These are phyloP conservation scores for Channa striata DNA, from an alignment of 2,797 vertebrate species.

Conservation along the genomic window DNA sequence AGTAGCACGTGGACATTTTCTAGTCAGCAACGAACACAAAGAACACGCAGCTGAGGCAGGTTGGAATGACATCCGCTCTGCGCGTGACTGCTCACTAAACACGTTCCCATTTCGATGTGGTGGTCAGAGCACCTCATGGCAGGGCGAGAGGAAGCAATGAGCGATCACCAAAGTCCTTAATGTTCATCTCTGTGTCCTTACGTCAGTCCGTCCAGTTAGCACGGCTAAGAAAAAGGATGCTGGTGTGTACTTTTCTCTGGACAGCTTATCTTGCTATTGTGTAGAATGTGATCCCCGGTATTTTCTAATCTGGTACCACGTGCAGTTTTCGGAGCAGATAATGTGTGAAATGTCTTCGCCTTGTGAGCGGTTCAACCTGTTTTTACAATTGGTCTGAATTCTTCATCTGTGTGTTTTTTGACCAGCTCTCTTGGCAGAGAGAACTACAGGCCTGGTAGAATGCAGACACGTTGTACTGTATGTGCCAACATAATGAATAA, in stretches of 20 bases:
- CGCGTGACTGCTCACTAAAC: background rate
- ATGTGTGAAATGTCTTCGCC: conserved; percentile 18
- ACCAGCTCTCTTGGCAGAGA: conserved; percentile 30
- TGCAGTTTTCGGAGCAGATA: conserved; percentile 15
- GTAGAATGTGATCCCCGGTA: background rate
- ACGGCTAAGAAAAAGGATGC: conserved; percentile 1
- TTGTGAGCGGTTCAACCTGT: conserved; percentile 1
- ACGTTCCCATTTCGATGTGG: too few relatives aligned
- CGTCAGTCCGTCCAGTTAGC: too few relatives aligned
- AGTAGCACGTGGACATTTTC: background rate
- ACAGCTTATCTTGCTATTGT: background rate
- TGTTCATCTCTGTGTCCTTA: too few relatives aligned
- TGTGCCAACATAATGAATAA: conserved; percentile 51
- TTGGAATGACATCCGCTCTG: background rate
- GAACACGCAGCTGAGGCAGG: background rate
- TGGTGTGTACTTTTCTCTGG: background rate
- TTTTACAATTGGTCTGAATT: conserved; percentile 11
- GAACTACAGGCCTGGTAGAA: conserved; percentile 27
- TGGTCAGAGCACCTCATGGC: too few relatives aligned
- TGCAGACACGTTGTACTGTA: background rate
- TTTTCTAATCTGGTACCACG: background rate
- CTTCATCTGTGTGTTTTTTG: conserved; percentile 8
- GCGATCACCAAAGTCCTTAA: too few relatives aligned
- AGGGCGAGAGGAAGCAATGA: too few relatives aligned
- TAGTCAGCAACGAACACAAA: background rate